Evolutionary conservation across 2,113 vertebrate species (phyloP), one percentile per base, ranked within the genome.

Genomic region (Brachyistius frenatus): DNA sequence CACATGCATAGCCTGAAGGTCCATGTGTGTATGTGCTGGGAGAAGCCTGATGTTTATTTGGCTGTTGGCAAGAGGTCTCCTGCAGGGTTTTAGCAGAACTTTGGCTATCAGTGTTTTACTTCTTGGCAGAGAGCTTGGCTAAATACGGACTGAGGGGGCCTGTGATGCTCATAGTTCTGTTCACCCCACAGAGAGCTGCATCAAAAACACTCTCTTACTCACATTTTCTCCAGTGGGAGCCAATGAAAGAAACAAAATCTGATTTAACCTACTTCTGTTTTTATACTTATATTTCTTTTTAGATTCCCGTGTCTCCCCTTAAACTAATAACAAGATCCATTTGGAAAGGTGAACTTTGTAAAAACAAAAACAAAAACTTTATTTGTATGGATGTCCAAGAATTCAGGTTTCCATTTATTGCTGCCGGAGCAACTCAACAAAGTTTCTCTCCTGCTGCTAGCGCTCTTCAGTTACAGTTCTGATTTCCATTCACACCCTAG

Each of bases 21-120:
- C 37, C 11, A 30, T 68, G 60, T 69, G 53, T 71, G 4, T 33
- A 13, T 60, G 31, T 52, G 55, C 78, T 55, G 14, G 49, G 35
- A 37, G 61, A 23, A 79, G n/a, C 73, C 78, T 81, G 76, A 84
- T 88, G 85, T 86, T 83, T 80, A 14, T 81, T 69, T 72, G 23
- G 66, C 54, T 69, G 67, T 66, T 80, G 75, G 75, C 81, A 72
- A 60, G 67, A 76, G 84, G 53, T 56, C 58, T 69, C 33, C 52
- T 41, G 73, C n/a, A 73, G 62, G 6, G 1, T 71, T 74, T 76
- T 44, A 61, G 54, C 61, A 83, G 67, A 85, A 89, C 88, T 87
- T 83, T 83, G 73, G 47, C 35, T 65, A 2, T 80, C 77, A 88
- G 66, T 89, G 76, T 89, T 76, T 23, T 37, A 32, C 62, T 84